Evolutionary conservation across 2,113 vertebrate species (phyloP), one percentile per base, ranked within the genome.

Genomic region (Gavialis gangeticus): DNA sequence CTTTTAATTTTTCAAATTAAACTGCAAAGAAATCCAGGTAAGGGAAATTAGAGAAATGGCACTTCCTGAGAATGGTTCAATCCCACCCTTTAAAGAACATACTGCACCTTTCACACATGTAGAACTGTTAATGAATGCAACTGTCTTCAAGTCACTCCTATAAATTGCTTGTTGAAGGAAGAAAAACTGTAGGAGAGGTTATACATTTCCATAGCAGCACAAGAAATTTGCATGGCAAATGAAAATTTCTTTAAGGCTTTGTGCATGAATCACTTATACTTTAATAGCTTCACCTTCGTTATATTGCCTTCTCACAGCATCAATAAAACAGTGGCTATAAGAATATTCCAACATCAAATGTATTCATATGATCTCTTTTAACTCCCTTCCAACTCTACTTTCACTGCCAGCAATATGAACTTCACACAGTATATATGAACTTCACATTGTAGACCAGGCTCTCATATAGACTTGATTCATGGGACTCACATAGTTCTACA

Each of bases 401-500:
- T 46, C 46, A 46, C 46, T 46, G 46, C 46, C 46, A 46, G 46
- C 46, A 46, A 46, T 46, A 46, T 46, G 46, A 46, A 46, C 46
- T 46, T 46, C 37, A 46, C 5, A 46, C 37, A 46, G 6, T 46
- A 46, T 37, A 37, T 46, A 46, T 46, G 37, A 46, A 46, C 37
- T 46, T 46, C 46, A 46, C 46, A 46, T 6, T 46, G 46, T 46
- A 46, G 46, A 18, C 67, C 21, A 71, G 30, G 16, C 19, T 84
- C 37, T 3, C 0, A 2, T 79, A 3, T 12, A 62, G 6, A 12
- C 27, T 56, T 66, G 18, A 46, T 2, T 82, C 82, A 46, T 0
- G 1, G 17, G 2, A 18, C 14, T 76, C 78, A 5, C 30, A 75
- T 79, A 28, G 15, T 79, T 54, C 46, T 71, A 3, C 66, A 75